Conservation (phyloP, 2,888 invertebrate genomes). For the Prenolepis imparis region DNA sequence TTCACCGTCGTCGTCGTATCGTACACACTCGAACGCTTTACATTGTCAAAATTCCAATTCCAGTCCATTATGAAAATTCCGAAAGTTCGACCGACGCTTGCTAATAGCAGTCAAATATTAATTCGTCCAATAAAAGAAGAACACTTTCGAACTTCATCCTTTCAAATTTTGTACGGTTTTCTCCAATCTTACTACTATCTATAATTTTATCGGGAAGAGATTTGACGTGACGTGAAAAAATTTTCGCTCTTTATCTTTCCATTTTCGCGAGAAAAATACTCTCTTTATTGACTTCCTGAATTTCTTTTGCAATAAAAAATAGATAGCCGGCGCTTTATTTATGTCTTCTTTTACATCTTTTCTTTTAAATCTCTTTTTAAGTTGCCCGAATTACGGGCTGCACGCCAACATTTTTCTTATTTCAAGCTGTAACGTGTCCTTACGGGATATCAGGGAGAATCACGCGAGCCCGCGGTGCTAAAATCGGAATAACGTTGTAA, state of each 20-base stretch:
- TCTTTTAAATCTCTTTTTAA: slow-evolving; percentile 58
- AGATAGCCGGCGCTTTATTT: slow-evolving; percentile 36
- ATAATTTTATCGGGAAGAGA: no score
- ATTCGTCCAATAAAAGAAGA: not conserved
- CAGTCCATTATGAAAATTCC: not conserved
- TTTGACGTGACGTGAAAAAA: not conserved
- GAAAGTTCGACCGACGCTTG: not conserved
- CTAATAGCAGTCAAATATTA: slow-evolving; percentile 4
- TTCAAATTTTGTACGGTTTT: not conserved
- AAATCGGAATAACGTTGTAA: slow-evolving; percentile 54
- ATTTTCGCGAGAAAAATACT: slow-evolving; percentile 22
- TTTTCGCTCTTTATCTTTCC: not conserved
- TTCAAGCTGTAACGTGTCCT: slow-evolving; percentile 57
- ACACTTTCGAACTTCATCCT: not conserved
- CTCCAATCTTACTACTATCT: not conserved
- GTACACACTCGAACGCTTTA: slow-evolving; percentile 4
- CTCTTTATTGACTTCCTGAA: slow-evolving; percentile 6
- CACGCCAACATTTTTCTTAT: slow-evolving; percentile 63
- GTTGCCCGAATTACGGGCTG: slow-evolving; percentile 43
- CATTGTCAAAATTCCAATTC: not conserved
- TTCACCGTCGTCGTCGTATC: slow-evolving; percentile 37
- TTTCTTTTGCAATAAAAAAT: slow-evolving; percentile 18
- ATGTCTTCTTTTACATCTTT: slow-evolving; percentile 27
- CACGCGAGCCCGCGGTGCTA: slow-evolving; percentile 63
- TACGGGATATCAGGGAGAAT: slow-evolving; percentile 62